These are phyloP conservation scores for Lepidonotus clava DNA, from an alignment of 2,888 invertebrate species.

Conservation along the genomic window DNA sequence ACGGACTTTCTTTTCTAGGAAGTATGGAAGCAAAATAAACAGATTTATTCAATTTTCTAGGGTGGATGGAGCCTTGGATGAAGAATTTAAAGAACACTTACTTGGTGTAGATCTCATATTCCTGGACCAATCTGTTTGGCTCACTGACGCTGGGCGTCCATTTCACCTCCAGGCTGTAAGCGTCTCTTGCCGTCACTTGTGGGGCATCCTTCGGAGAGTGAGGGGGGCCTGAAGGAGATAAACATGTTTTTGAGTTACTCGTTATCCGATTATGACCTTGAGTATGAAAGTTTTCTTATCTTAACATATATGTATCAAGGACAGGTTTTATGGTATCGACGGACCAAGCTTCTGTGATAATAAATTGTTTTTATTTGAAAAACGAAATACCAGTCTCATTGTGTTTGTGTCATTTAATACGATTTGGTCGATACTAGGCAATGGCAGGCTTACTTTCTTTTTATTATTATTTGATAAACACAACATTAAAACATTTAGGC, in stretches of 20 bases:
- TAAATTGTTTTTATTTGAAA: not conserved
- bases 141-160: not conserved
- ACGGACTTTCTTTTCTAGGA: no score
- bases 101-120: not conserved
- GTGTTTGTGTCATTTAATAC: not conserved
- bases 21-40: not conserved
- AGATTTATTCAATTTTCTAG: not conserved
- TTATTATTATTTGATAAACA: not conserved
- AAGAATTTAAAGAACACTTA: constrained; percentile 4
- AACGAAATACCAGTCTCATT: not conserved
- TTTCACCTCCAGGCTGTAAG: not conserved
- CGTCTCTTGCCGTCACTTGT: not conserved
- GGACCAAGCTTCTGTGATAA: no score
- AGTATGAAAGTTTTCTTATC: no score
- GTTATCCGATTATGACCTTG: no score
- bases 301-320: no score
- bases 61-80: no score
- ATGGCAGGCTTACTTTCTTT: not conserved
- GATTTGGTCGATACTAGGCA: not conserved
- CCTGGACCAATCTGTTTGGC: not conserved
- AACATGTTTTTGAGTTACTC: not conserved
- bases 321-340: no score
- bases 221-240: not conserved
- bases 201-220: not conserved
- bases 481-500: no score